Conservation (phyloP, 2,888 invertebrate species). For the Agrotis ipsilon region DNA sequence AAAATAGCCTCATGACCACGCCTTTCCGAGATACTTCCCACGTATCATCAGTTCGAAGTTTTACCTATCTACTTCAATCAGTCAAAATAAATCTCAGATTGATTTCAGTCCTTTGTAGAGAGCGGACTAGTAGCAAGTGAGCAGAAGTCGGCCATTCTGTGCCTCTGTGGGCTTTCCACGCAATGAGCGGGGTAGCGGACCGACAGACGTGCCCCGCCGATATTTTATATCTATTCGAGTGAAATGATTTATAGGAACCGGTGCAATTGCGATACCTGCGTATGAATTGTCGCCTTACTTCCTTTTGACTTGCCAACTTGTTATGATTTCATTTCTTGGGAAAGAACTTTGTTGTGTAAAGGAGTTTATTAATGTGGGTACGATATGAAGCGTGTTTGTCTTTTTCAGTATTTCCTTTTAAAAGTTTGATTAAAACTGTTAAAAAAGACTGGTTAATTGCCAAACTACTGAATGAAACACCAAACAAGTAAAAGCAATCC, state of each 20-base stretch:
- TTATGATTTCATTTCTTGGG: conserved; percentile 60
- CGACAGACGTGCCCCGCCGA: conserved; percentile 52
- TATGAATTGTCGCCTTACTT: conserved; percentile 67
- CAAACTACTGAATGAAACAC: too few species aligned
- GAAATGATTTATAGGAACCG: conserved; percentile 83
- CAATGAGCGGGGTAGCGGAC: conserved; percentile 41
- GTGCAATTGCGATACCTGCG: conserved; percentile 83
- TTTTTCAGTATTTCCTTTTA: not conserved
- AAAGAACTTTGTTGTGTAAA: conserved; percentile 41
- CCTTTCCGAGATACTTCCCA: too few species aligned
- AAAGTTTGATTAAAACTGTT: too few species aligned
- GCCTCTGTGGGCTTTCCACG: conserved; percentile 53
- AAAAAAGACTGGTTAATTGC: too few species aligned
- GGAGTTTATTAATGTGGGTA: conserved; percentile 17
- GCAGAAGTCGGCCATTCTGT: conserved; percentile 25
- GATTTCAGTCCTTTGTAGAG: conserved; percentile 81
- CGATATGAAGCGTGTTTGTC: not conserved
- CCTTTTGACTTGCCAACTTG: conserved; percentile 60
- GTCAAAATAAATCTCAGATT: conserved; percentile 70
- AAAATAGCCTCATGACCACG: too few species aligned
- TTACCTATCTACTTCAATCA: too few species aligned
- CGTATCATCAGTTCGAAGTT: too few species aligned
- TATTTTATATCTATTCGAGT: conserved; percentile 80
- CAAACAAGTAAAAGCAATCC: too few species aligned
- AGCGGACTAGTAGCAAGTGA: conserved; percentile 62